Evolutionary conservation across 1,140 invertebrate species (phyloP).

Genomic region (Batillaria attramentaria): DNA sequence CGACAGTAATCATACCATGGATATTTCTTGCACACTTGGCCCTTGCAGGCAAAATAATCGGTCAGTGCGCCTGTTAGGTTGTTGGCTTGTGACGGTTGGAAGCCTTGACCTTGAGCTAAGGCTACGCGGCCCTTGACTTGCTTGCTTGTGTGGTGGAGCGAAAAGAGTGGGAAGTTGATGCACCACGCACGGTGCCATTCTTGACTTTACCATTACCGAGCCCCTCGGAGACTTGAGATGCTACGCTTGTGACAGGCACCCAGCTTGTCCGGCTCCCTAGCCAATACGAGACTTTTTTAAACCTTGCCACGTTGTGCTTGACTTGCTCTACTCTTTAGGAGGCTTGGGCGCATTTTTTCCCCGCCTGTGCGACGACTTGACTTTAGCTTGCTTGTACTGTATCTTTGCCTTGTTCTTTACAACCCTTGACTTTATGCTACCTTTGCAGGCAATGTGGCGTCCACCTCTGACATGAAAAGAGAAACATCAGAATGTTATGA

Average conservation of each 20-base stretch:
- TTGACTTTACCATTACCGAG: no score
- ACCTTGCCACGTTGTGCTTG: slow-evolving; percentile 10
- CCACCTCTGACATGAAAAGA: slow-evolving; percentile 24
- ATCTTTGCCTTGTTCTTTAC: slow-evolving; percentile 25
- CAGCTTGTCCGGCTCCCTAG: background rate
- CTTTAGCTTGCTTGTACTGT: slow-evolving; percentile 14
- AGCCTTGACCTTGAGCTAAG: no score
- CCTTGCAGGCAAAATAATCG: slow-evolving; percentile 7
- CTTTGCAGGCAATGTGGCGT: slow-evolving; percentile 18
- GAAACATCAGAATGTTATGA: slow-evolving; percentile 28
- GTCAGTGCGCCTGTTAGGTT: slow-evolving; percentile 12
- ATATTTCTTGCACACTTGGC: background rate
- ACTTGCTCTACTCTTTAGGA: slow-evolving; percentile 14
- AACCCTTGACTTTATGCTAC: slow-evolving; percentile 13
- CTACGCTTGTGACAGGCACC: slow-evolving; percentile 4
- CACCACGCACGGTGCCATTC: no score
- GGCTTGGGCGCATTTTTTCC: slow-evolving; percentile 15
- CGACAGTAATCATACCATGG: slow-evolving; percentile 11
- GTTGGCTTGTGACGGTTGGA: no score
- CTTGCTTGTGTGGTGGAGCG: no score
- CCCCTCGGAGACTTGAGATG: slow-evolving; percentile 18
- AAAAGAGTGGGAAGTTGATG: no score
- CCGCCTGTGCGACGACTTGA: slow-evolving; percentile 5
- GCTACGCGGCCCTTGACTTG: no score
- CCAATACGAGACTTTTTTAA: background rate